Base-by-base conservation (phyloP, 1,140 invertebrate species). In the Acromyrmex charruanus region DNA sequence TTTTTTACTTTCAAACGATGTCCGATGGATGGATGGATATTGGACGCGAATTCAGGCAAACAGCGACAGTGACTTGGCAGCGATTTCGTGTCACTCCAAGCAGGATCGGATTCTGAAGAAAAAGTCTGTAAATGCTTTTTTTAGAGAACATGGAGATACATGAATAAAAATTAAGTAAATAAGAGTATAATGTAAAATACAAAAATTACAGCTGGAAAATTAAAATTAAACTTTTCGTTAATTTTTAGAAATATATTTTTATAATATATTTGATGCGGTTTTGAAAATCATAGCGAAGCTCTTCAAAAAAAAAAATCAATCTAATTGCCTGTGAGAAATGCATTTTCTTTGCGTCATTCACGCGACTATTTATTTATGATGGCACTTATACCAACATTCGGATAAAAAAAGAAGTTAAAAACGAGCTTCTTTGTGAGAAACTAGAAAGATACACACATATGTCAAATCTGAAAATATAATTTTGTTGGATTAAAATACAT, bases 1-100 rank as follows among this genome's bases (percentile, higher is more conserved):
- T 74, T 84, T 55, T 74, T 74, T 61, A 84, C 69, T 72, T 82
- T 74, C 55, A 49, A 74, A 18, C 68, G 49, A 61, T 61, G 39
- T 49, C 35, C 39, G 35, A 31, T 7, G 2, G 39, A 71, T 39
- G 79, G 21, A 72, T 59, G 55, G 25, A 82, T 35, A 49, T 74
- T 61, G 68, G 68, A 82, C 53, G 79, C 25, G 53, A 16, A 49
- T 82, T 71, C 25, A 72, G 10, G 9, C 66, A 3, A 3, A 82
- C 68, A 14, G 14, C 9, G 28, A 71, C 14, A 25, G 16, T 35
- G 39, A 72, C 35, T 82, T 82, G 79, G 39, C 69, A 84, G 1
- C 39, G 55, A 35, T 21, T 28, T 72, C 53, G 10, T 18, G 44
- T 39, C 21, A 25, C 12, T 74, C 9, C 7, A 39, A 74, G 31